Evolutionary conservation across 2,888 invertebrate genomes (phyloP).

Genomic region (Sipunculus nudus): DNA sequence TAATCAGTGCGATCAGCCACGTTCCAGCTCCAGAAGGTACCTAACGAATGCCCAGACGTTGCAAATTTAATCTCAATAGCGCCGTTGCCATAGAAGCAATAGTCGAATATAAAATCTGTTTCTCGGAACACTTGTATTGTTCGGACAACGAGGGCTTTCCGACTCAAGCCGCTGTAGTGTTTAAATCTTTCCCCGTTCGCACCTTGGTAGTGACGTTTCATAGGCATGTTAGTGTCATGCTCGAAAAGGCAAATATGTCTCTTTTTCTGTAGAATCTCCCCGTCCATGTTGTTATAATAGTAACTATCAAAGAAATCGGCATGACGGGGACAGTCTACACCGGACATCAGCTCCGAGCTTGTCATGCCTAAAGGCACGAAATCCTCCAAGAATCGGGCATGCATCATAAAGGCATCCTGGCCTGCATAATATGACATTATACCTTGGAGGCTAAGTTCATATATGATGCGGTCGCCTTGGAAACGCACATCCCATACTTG

Average conservation of each 20-base stretch:
- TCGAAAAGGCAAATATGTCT: conserved; percentile 56
- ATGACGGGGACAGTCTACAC: conserved; percentile 55
- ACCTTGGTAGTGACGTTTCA: conserved; percentile 46
- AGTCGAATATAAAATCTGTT: conserved; percentile 58
- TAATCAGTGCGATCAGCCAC: no score
- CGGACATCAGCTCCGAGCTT: conserved; percentile 46
- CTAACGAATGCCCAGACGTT: conserved; percentile 52
- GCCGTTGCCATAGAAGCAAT: conserved; percentile 57
- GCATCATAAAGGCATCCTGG: conserved; percentile 36
- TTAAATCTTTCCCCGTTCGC: conserved; percentile 36
- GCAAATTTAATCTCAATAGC: conserved; percentile 50
- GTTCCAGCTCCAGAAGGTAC: no score
- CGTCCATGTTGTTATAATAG: conserved; percentile 48
- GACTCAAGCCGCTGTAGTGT: conserved; percentile 47
- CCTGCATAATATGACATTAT: conserved; percentile 53
- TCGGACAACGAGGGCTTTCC: conserved; percentile 50
- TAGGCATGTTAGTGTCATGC: conserved; percentile 49
- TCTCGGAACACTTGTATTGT: conserved; percentile 51
- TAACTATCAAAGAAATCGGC: conserved; percentile 48
- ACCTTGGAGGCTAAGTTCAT: conserved; percentile 56
- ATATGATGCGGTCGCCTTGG: conserved; percentile 50
- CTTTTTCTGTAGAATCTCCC: conserved; percentile 37
- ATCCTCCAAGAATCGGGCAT: conserved; percentile 49
- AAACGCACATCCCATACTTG: conserved; percentile 40
- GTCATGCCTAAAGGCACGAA: conserved; percentile 44